phyloP scores from a whole-genome alignment of 2,113 vertebrate genomes.

The Solea senegalensis region DNA sequence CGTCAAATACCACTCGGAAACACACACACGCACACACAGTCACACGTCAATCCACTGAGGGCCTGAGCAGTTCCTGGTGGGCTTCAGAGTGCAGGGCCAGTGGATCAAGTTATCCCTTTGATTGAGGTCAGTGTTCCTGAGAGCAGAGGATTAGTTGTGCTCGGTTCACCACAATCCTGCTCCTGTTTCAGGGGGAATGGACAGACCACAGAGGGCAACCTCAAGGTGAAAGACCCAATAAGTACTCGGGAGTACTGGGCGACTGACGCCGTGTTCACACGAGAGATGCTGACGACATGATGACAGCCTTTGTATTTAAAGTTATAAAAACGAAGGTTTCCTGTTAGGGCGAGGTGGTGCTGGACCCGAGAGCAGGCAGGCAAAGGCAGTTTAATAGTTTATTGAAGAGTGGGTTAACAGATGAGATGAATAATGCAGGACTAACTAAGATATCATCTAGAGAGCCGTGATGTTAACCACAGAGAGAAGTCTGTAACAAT shows the following conservation, averaged over 20 bases:
- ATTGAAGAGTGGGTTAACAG: too few relatives aligned
- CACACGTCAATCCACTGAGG: slow-evolving; percentile 20
- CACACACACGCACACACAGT: not conserved
- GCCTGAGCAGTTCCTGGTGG: slow-evolving; percentile 43
- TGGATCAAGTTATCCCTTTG: slow-evolving; percentile 69
- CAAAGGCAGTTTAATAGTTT: too few relatives aligned
- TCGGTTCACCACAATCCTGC: slow-evolving; percentile 56
- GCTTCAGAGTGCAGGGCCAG: slow-evolving; percentile 44
- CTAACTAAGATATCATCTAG: too few relatives aligned
- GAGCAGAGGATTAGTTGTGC: slow-evolving; percentile 44
- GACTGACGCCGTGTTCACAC: slow-evolving; percentile 10
- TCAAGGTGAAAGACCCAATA: slow-evolving; percentile 61
- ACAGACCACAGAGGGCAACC: slow-evolving; percentile 49
- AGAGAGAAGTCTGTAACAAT: too few relatives aligned
- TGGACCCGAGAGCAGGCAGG: too few relatives aligned
- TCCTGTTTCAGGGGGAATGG: slow-evolving; percentile 67
- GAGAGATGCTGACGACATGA: slow-evolving; percentile 19
- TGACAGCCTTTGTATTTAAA: slow-evolving; percentile 9
- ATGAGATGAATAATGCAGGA: too few relatives aligned
- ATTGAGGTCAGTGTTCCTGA: slow-evolving; percentile 60
- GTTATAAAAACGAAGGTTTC: too few relatives aligned
- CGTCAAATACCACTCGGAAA: not conserved
- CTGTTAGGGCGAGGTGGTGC: too few relatives aligned
- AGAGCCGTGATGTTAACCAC: too few relatives aligned
- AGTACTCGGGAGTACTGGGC: slow-evolving; percentile 21